Evolutionary conservation across 2,888 invertebrate genomes (phyloP).

Genomic region (Nycteola revayana): DNA sequence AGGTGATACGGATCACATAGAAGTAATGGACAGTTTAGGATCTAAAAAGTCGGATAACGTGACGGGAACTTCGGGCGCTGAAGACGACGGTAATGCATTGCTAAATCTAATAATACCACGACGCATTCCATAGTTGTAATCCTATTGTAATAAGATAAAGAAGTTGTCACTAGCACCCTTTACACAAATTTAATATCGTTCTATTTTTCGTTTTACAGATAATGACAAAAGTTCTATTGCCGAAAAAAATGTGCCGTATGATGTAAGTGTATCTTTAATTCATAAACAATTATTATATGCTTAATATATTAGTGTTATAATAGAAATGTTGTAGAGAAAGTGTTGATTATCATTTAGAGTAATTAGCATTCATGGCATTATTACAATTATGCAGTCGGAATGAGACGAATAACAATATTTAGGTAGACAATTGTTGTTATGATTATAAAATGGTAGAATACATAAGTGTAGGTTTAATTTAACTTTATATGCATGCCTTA

Average conservation of each 20-base stretch:
- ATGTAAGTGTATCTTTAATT: conserved; percentile 77
- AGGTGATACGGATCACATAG: conserved; percentile 91
- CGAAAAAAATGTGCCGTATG: conserved; percentile 83
- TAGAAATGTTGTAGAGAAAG: conserved; percentile 28
- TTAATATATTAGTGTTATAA: conserved; percentile 40
- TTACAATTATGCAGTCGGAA: conserved; percentile 30
- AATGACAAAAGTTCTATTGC: conserved; percentile 82
- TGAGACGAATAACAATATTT: conserved; percentile 23
- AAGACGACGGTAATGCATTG: conserved; percentile 80
- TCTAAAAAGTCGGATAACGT: conserved; percentile 82
- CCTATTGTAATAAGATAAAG: conserved; percentile 40
- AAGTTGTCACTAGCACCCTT: conserved; percentile 35
- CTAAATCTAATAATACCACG: conserved; percentile 56
- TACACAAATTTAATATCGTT: conserved; percentile 44
- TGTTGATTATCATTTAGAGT: conserved; percentile 22
- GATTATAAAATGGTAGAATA: too few relatives aligned
- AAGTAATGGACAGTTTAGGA: conserved; percentile 86
- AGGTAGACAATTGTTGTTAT: too few relatives aligned
- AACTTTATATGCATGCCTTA: too few relatives aligned
- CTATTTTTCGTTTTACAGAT: conserved; percentile 73
- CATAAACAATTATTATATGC: conserved; percentile 36
- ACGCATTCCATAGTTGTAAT: conserved; percentile 47
- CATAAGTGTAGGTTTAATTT: too few relatives aligned
- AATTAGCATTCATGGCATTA: conserved; percentile 44
- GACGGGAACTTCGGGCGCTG: conserved; percentile 82